Evolutionary conservation across 1,140 invertebrate genomes (phyloP), one percentile per base, ranked within the genome.

Genomic region (Pseudomyrmex flavicornis): DNA sequence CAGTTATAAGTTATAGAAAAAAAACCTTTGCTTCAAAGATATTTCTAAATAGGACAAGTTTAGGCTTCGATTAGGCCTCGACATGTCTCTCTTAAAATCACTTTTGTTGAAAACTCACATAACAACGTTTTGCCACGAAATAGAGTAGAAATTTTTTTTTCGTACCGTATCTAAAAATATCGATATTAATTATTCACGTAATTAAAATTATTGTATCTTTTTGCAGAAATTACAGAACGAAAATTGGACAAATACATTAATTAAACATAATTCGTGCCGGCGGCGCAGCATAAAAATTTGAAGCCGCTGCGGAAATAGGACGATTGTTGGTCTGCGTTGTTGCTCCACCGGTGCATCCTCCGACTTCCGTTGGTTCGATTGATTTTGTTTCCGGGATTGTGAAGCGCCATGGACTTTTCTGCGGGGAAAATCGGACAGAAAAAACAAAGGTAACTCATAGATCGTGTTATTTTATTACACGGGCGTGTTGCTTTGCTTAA

Each of bases 201-300:
- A 70, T 72, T 44, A 46, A 48, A 72, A 72, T 46, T 72, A 72
- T 50, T 46, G 58, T 13, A 80, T 44, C 15, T 80, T 79, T 80
- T 50, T 35, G 35, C 35, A 35, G 35, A 35, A 35, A 35, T 35
- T 35, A 35, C 35, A 35, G 35, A 80, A 79, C 48, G 13, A 56
- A 44, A n/a, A 35, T 35, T 58, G 46, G 17, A 22, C 17, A 17
- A 56, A 73, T 56, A 22, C 35, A 44, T 74, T 35, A 56, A 48
- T 94, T 90, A 94, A 88, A 94, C 90, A 69, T 94, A 94, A 84
- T 94, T 94, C 62, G 94, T 91, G 75, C 92, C 91, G 20, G 93
- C 89, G 54, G 93, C 77, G 89, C 94, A 94, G 80, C 94, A 94
- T 69, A 94, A 91, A 77, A 94, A 93, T 77, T 91, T 94, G 76